Base-by-base conservation (phyloP, 2,113 vertebrate genomes). In the Lepisosteus osseus region DNA sequence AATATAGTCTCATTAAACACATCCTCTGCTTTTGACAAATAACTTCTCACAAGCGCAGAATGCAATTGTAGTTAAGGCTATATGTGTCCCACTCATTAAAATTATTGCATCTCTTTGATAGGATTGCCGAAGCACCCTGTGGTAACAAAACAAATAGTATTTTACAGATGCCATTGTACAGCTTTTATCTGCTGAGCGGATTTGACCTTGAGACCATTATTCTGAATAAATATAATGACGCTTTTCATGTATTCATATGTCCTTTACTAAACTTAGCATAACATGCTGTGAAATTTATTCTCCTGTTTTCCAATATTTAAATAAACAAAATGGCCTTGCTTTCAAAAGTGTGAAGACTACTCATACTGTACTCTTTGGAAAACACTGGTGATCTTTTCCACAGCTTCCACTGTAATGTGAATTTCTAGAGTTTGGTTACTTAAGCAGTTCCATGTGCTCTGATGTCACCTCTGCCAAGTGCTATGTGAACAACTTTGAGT, bases 201-300 rank as follows among this genome's bases (percentile, higher is more conserved):
- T 83, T 81, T 87, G 86, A 89, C 87, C 87, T 89, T 82, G 83
- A 84, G 77, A 73, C 81, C 79, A 84, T 82, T 71, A 76, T 77
- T 51, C 79, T 87, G 83, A 84, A 85, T 72, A 82, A 74, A 79
- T 77, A 80, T 69, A 78, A 77, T 78, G 80, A 61, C 13, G 65
- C 51, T 72, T 45, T 9, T 0, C 66, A 7, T 29, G 56, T 61
- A 67, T 4, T 72, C 69, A 70, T 59, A 62, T 12, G 44, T 65
- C 45, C 29, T 29, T 63, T 75, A 6, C 56, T 74, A 40, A 62
- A 61, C 64, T 61, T 54, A 17, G 56, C 65, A 65, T 67, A 69
- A 75, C 68, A 54, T 29, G 29, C 63, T 76, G 72, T 67, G n/a
- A 76, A 67, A 71, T 15, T 68, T 62, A 67, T 72, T 69, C 63